These are phyloP conservation scores for Nerophis lumbriciformis DNA, from an alignment of 2,113 vertebrate species.

Conservation along the genomic window DNA sequence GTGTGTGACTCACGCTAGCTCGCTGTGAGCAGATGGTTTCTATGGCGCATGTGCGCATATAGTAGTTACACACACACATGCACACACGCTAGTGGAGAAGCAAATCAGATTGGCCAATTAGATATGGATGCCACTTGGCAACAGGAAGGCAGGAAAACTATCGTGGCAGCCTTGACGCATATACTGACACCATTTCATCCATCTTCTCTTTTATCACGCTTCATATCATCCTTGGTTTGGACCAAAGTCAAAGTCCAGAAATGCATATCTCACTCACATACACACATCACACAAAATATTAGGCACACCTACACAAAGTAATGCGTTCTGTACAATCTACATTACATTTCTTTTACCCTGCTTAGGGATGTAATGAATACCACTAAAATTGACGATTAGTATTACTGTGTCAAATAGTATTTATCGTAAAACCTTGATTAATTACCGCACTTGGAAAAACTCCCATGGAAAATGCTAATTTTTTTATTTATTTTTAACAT, in stretches of 20 bases:
- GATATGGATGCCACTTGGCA: constrained; percentile 52
- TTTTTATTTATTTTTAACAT: too few species aligned
- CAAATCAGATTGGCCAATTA: constrained; percentile 56
- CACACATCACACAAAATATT: background rate
- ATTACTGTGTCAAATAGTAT: too few species aligned
- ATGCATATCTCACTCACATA: background rate
- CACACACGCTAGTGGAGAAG: constrained; percentile 27
- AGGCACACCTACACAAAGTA: too few species aligned
- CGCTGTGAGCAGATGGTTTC: constrained; percentile 67
- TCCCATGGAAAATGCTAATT: too few species aligned
- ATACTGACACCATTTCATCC: constrained; percentile 21
- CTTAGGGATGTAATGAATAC: too few species aligned
- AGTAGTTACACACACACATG: constrained; percentile 7
- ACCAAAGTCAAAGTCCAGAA: background rate
- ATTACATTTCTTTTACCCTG: too few species aligned
- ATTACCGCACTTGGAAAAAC: too few species aligned
- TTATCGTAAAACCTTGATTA: too few species aligned
- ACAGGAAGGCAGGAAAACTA: constrained; percentile 39
- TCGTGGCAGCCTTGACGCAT: constrained; percentile 35
- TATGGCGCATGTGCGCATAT: constrained; percentile 35
- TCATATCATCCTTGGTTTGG: constrained; percentile 9
- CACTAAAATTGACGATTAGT: too few species aligned
- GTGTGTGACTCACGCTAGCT: constrained; percentile 61
- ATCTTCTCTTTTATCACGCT: constrained; percentile 23
- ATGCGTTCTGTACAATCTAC: too few species aligned